These are phyloP conservation scores for Dicaeum eximium DNA, from an alignment of 2,113 vertebrate species.

Conservation along the genomic window DNA sequence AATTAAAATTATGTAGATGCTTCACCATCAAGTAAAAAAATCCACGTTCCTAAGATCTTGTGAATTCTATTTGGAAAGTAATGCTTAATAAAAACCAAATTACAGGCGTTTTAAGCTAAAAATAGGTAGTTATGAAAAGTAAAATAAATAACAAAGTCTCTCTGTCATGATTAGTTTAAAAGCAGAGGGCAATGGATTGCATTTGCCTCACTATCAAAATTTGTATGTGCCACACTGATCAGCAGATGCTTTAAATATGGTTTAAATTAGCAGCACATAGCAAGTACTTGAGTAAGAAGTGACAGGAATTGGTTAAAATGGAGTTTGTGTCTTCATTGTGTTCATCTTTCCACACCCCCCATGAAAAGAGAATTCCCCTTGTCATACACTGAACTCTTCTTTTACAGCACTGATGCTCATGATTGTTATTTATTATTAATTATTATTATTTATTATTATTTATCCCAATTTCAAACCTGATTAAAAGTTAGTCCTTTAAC, in stretches of 20 bases:
- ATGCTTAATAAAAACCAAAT: not conserved
- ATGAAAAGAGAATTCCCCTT: not conserved
- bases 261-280: not conserved
- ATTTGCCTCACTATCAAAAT: not conserved
- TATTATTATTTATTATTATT: not conserved
- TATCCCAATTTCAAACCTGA: not conserved
- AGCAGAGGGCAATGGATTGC: not conserved
- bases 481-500: not conserved
- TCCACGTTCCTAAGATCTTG: not conserved
- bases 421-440: too few relatives aligned
- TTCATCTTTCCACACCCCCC: not conserved
- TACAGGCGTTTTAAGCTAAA: not conserved
- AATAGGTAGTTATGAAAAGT: not conserved
- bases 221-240: not conserved
- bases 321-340: not conserved
- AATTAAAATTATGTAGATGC: slow-evolving; percentile 9
- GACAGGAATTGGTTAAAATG: not conserved
- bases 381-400: not conserved
- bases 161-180: not conserved
- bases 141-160: not conserved
- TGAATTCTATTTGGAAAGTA: not conserved
- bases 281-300: not conserved
- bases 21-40: not conserved
- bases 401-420: not conserved
- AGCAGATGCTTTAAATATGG: not conserved